phyloP scores from a whole-genome alignment of 2,113 vertebrate species.

The Brachirus orientalis region DNA sequence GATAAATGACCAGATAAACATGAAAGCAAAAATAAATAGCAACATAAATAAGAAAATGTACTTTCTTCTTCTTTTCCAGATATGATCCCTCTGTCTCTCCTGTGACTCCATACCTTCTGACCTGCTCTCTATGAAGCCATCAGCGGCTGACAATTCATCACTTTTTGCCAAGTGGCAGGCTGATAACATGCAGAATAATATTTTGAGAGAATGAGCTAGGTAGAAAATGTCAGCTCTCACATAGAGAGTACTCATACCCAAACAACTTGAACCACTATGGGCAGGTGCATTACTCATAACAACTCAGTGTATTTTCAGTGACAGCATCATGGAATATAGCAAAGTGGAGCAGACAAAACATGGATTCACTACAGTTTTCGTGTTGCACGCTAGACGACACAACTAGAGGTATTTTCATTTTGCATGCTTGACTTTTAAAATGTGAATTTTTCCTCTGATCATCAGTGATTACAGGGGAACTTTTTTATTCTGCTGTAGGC shows the following conservation, averaged over 20 bases:
- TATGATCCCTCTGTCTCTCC: neutral
- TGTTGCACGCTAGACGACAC: neutral
- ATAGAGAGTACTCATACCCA: neutral
- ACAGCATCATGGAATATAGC: constrained; percentile 3
- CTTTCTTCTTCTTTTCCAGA: neutral
- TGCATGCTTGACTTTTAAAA: constrained; percentile 42
- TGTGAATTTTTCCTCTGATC: constrained; percentile 10
- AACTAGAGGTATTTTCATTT: constrained; percentile 9
- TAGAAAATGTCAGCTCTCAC: constrained; percentile 13
- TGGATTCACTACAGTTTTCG: constrained; percentile 1
- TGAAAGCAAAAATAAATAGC: no score
- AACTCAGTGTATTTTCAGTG: neutral
- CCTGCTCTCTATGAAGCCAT: neutral
- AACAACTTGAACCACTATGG: neutral
- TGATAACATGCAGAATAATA: no score
- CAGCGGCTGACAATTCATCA: neutral
- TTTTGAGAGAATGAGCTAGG: constrained; percentile 4
- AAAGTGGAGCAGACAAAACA: constrained; percentile 13
- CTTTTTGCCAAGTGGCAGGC: no score
- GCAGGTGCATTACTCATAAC: constrained; percentile 6
- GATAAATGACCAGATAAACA: no score
- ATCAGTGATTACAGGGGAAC: constrained; percentile 12
- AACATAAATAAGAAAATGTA: no score
- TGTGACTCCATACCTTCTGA: neutral
- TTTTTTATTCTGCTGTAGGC: constrained; percentile 7